Evolutionary conservation across 1,140 invertebrate genomes (phyloP), one percentile per base, ranked within the genome.

Genomic region (Danaus plexippus): DNA sequence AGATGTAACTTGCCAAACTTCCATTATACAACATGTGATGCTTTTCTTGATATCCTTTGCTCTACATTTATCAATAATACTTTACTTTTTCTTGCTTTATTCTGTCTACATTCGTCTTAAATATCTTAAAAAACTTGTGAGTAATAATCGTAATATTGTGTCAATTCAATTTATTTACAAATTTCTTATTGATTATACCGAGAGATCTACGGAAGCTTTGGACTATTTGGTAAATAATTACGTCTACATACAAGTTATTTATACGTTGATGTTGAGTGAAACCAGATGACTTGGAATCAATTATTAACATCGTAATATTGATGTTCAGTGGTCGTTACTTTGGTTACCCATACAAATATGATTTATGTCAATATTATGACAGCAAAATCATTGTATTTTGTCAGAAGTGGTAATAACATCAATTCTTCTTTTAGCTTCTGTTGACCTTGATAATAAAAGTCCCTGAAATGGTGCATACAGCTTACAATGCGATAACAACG

Each of bases 361-460:
- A 22, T 2, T 22, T 22, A 22, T 22, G 18, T 6, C 6, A 22
- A 2, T 22, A 22, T 22, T 22, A 2, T 22, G 18, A 22, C 18
- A 22, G 22, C 22, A 32, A 3, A 0, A 6, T 32, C 5, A 15
- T 15, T 15, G 15, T 15, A 4, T 32, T 32, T 32, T 3, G 7
- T 32, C 7, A 32, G 22, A 32, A 32, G 22, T 32, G 22, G 22
- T 32, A 32, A 32, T 32, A 32, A 32, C 2, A 6, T 32, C 22
- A 32, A n/a, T 15, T 18, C 45, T 46, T 9, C 11, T 53, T 22
- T 40, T 9, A 53, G 52, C 45, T 53, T 11, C 11, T 53, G 2
- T 10, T 53, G 43, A 43, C 43, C 4, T 43, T 53, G 43, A 2
- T 53, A 18, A 54, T 54, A 47, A 54, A 54, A 15, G 41, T 54